phyloP scores from a whole-genome alignment of 2,113 vertebrate genomes.

The Leptobrachium ailaonicum region DNA sequence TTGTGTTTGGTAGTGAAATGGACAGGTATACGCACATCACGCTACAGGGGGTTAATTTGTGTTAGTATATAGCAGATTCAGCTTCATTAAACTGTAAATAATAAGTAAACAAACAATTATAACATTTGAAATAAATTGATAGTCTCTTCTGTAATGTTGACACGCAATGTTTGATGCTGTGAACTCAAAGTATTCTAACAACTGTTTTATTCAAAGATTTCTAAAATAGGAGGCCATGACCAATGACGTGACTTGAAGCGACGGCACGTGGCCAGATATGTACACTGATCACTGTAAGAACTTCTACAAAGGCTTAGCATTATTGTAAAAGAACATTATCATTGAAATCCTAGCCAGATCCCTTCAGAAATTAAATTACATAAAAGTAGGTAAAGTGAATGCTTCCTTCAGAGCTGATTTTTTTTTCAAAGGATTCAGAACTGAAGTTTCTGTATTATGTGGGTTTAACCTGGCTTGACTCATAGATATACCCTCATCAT shows the following conservation, averaged over 20 bases:
- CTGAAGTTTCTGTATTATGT: constrained; percentile 54
- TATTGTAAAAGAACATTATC: background rate
- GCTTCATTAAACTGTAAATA: too few species aligned
- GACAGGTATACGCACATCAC: too few species aligned
- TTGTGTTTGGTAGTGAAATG: too few species aligned
- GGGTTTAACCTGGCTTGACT: constrained; percentile 52
- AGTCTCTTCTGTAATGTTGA: too few species aligned
- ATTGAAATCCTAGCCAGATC: background rate
- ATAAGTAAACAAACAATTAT: too few species aligned
- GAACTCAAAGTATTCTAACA: too few species aligned
- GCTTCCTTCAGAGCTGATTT: constrained; percentile 35
- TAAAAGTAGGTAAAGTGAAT: constrained; percentile 46
- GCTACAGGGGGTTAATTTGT: too few species aligned
- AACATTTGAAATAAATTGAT: too few species aligned
- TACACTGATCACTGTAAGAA: background rate
- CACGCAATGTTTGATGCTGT: too few species aligned
- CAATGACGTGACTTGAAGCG: background rate
- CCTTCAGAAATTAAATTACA: constrained; percentile 9
- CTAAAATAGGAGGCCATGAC: background rate
- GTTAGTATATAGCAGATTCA: too few species aligned
- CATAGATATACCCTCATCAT: constrained; percentile 32
- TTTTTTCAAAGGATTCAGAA: constrained; percentile 52
- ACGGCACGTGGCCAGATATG: too few species aligned
- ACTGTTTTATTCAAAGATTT: too few species aligned
- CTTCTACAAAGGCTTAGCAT: background rate